Evolutionary conservation across 2,113 vertebrate genomes (phyloP).

Genomic region (Leuciscus idus): DNA sequence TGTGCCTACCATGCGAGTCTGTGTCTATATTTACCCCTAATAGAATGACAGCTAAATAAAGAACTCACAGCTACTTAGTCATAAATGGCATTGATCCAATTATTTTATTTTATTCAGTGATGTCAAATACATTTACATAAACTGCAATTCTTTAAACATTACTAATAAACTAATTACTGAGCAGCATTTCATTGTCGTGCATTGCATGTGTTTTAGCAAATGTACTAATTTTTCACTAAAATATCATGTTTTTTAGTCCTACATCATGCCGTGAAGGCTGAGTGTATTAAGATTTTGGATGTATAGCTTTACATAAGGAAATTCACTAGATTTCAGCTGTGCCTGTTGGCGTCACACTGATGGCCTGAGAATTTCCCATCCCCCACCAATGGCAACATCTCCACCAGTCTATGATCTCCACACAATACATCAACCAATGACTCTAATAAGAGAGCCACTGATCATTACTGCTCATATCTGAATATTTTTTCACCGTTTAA

Average conservation of each 20-base stretch:
- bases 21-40: conserved; percentile 40
- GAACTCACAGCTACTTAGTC: conserved; percentile 12
- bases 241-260: not conserved
- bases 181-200: not conserved
- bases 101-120: not conserved
- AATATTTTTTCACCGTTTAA: not conserved
- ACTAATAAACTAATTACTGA: not conserved
- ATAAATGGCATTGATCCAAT: conserved; percentile 28
- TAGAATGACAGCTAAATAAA: conserved; percentile 44
- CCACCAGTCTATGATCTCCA: not conserved
- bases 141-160: not conserved
- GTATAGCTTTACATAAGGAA: conserved; percentile 22
- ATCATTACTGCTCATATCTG: conserved; percentile 9
- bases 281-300: not conserved
- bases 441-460: conserved; percentile 23
- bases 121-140: conserved; percentile 5
- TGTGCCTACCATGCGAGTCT: not conserved
- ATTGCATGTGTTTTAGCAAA: not conserved
- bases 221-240: not conserved
- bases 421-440: conserved; percentile 42
- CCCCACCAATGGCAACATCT: conserved; percentile 42
- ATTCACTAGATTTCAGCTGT: conserved; percentile 24
- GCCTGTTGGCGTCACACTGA: conserved; percentile 18
- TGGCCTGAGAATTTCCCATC: conserved; percentile 41
- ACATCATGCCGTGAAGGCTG: not conserved